These are phyloP conservation scores for Cartodere bifasciata DNA, from an alignment of 2,888 invertebrate genomes.

Conservation along the genomic window DNA sequence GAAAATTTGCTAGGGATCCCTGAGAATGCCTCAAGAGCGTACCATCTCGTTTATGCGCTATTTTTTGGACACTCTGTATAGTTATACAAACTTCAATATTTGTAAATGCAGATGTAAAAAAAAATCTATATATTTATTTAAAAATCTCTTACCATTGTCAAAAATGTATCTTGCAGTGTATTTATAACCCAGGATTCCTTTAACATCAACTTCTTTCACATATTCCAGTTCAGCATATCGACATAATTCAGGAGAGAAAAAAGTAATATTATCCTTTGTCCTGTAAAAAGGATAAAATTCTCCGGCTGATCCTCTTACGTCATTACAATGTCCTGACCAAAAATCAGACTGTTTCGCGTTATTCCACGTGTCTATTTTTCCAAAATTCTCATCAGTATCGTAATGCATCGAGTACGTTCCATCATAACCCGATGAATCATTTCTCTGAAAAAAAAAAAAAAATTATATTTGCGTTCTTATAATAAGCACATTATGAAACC, in stretches of 20 bases:
- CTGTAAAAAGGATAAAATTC: conserved; percentile 66
- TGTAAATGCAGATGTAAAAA: not conserved
- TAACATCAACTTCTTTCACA: conserved; percentile 41
- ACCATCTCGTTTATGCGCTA: too few species aligned
- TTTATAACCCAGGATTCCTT: conserved; percentile 52
- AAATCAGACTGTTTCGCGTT: conserved; percentile 43
- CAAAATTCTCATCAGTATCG: conserved; percentile 51
- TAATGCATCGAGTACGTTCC: conserved; percentile 64
- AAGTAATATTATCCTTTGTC: conserved; percentile 41
- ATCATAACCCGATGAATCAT: conserved; percentile 56
- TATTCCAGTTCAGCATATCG: conserved; percentile 51
- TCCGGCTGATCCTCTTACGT: conserved; percentile 61
- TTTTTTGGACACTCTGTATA: too few species aligned
- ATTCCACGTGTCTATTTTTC: conserved; percentile 62
- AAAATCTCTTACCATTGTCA: conserved; percentile 44
- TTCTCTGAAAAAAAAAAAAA: conserved; percentile 45
- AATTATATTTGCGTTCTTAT: too few species aligned
- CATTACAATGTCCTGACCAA: conserved; percentile 45
- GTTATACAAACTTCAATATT: not conserved
- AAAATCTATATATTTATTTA: not conserved
- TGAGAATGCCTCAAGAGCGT: too few species aligned
- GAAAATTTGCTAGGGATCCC: too few species aligned
- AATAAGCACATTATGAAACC: too few species aligned
- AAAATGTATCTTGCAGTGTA: conserved; percentile 52
- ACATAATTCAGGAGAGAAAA: conserved; percentile 67